A percentile compares a stretch with the other conserved stretches of the same genome.
Conservation (phyloP, 2,888 invertebrate genomes). For the Andrena camellia region DNA sequence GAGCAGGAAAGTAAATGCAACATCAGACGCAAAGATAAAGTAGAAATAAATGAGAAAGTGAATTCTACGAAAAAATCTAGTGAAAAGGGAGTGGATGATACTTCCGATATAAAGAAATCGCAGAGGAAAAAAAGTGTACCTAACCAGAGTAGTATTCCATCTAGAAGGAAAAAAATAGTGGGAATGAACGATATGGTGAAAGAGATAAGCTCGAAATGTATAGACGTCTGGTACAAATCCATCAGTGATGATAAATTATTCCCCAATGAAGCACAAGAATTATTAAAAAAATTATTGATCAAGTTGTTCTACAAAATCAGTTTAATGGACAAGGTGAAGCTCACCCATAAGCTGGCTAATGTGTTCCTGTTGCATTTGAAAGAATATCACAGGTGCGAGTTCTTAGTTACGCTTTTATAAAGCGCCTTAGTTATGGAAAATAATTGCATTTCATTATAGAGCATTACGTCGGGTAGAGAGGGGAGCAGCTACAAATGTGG, state of each 20-base stretch:
- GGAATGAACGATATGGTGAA: slow-evolving; percentile 75
- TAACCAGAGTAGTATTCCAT: slow-evolving; percentile 15
- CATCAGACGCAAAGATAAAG: slow-evolving; percentile 34
- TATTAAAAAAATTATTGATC: slow-evolving; percentile 84
- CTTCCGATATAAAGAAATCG: slow-evolving; percentile 13
- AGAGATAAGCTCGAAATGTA: slow-evolving; percentile 85
- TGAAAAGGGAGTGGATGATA: slow-evolving; percentile 15
- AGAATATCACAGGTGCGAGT: slow-evolving; percentile 87
- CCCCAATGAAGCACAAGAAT: slow-evolving; percentile 83
- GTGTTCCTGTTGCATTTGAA: slow-evolving; percentile 88
- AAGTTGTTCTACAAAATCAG: slow-evolving; percentile 83
- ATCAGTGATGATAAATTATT: slow-evolving; percentile 86
- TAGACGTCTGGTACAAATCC: slow-evolving; percentile 86
- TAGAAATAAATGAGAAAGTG: slow-evolving; percentile 13
- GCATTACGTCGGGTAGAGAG: slow-evolving; percentile 79
- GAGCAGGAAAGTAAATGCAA: slow-evolving; percentile 11
- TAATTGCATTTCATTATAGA: slow-evolving; percentile 56
- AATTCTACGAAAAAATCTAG: slow-evolving; percentile 6
- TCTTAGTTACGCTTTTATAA: neutral
- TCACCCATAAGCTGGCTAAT: slow-evolving; percentile 85
- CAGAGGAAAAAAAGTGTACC: slow-evolving; percentile 25
- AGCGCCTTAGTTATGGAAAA: neutral
- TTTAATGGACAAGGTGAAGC: slow-evolving; percentile 83
- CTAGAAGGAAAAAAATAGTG: slow-evolving; percentile 9
- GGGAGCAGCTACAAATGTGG: slow-evolving; percentile 74